phyloP scores from a whole-genome alignment of 1,140 invertebrate species.

The Trichonephila clavata region DNA sequence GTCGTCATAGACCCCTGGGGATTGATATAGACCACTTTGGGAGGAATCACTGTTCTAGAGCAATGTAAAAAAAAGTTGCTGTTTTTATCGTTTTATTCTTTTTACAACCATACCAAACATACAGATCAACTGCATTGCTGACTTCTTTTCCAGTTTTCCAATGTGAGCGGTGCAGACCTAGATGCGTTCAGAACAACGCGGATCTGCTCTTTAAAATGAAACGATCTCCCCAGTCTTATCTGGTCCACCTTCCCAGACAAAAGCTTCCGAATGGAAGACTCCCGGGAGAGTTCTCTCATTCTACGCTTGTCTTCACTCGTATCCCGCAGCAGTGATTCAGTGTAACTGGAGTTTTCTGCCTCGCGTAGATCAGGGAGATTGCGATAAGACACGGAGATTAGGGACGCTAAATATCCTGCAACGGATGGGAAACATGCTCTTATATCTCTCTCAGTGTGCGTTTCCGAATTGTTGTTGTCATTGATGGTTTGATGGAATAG shows the following conservation, averaged over 20 bases:
- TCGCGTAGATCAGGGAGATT: conserved; percentile 28
- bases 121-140: no score
- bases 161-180: no score
- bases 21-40: accelerated
- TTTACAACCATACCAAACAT: no score
- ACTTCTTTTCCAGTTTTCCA: no score
- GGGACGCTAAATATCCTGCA: background rate
- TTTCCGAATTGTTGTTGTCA: no score
- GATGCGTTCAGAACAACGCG: no score
- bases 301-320: conserved; percentile 65
- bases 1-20: no score
- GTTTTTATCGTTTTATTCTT: no score
- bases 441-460: no score
- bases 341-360: conserved; percentile 69
- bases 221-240: conserved; percentile 3
- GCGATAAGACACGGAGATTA: conserved; percentile 50
- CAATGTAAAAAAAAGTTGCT: no score
- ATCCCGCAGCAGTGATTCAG: conserved; percentile 47
- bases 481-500: no score
- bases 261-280: conserved; percentile 10
- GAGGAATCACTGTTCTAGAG: no score
- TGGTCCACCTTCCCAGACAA: background rate
- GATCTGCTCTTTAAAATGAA: background rate
- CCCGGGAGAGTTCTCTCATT: conserved; percentile 53
- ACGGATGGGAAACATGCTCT: background rate